Base-by-base conservation (phyloP, 1,140 invertebrate species). In the Arctopsyche grandis region DNA sequence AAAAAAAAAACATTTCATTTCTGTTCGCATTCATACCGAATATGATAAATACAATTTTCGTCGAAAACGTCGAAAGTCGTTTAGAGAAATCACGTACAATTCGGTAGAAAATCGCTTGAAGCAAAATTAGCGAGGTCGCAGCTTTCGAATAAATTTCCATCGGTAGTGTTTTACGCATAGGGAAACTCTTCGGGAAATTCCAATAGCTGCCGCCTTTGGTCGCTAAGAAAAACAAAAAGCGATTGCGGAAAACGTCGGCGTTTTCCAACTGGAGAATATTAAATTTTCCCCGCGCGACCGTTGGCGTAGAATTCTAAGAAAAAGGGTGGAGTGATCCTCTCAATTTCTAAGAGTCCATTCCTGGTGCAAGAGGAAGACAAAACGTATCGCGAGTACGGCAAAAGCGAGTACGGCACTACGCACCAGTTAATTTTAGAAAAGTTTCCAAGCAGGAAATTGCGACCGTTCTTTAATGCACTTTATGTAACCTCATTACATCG, bases 191-290 rank as follows among this genome's bases (percentile, higher is more conserved):
- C 9, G 21, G 24, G 26, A 66, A 66, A 66, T 66, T 66, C 63
- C 63, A 66, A 66, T 66, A 66, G 63, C 21, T 66, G 24, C 63
- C 22, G 63, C 22, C 21, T 9, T 21, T 3, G 21, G 9, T 60
- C 58, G n/a, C 58, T 0, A 24, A 21, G 63, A 66, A 66, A 66
- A 66, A 26, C 26, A 66, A 66, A 66, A 26, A 66, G 24, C 9
- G 3, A 66, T 66, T 12, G 9, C 9, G 5, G 12, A 14, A 66
- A 66, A 24, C 56, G 56, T 9, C 21, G 21, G 5, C 63, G 10
- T 52, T 52, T 52, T 52, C 21, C 63, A 66, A 14, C 63, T 66
- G 63, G 63, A 66, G 63, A 66, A 66, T 66, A 66, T 66, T 66
- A 66, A 66, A 66, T 66, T 66, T 66, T 22, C 63, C 3, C 12